phyloP scores from a whole-genome alignment of 2,888 invertebrate genomes.

The Gasteruption jaculator region DNA sequence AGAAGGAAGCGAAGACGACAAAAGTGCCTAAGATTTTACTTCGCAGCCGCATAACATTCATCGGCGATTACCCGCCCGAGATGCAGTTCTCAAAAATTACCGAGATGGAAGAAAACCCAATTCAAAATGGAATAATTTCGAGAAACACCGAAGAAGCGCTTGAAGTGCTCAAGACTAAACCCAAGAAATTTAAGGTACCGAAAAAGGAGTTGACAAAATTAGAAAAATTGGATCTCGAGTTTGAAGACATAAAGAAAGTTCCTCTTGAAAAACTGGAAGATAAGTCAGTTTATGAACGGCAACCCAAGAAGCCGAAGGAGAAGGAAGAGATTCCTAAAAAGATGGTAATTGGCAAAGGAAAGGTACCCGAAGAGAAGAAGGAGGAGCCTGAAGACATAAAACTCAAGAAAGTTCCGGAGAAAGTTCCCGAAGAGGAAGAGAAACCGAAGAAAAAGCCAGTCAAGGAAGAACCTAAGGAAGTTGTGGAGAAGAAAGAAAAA shows the following conservation, averaged over 20 bases:
- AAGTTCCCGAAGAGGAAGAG: slow-evolving; percentile 38
- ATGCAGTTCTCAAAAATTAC: slow-evolving; percentile 55
- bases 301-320: slow-evolving; percentile 40
- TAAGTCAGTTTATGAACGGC: slow-evolving; percentile 42
- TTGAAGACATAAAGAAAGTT: slow-evolving; percentile 49
- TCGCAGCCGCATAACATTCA: slow-evolving; percentile 65
- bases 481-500: slow-evolving; percentile 33
- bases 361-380: slow-evolving; percentile 37
- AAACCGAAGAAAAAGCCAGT: slow-evolving; percentile 35
- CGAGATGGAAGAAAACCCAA: slow-evolving; percentile 54
- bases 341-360: slow-evolving; percentile 42
- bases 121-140: slow-evolving; percentile 65
- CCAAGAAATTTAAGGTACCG: slow-evolving; percentile 57
- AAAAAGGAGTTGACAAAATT: slow-evolving; percentile 57
- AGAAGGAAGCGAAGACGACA: slow-evolving; percentile 49
- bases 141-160: slow-evolving; percentile 69
- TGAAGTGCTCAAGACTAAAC: slow-evolving; percentile 59
- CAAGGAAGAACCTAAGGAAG: slow-evolving; percentile 32
- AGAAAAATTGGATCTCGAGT: slow-evolving; percentile 59
- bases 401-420: slow-evolving; percentile 46
- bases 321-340: slow-evolving; percentile 40
- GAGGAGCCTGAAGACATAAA: slow-evolving; percentile 41
- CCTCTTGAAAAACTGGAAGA: slow-evolving; percentile 46
- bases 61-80: slow-evolving; percentile 62
- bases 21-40: slow-evolving; percentile 64